Evolutionary conservation across 2,113 vertebrate species (phyloP).

Genomic region (Oreochromis niloticus): DNA sequence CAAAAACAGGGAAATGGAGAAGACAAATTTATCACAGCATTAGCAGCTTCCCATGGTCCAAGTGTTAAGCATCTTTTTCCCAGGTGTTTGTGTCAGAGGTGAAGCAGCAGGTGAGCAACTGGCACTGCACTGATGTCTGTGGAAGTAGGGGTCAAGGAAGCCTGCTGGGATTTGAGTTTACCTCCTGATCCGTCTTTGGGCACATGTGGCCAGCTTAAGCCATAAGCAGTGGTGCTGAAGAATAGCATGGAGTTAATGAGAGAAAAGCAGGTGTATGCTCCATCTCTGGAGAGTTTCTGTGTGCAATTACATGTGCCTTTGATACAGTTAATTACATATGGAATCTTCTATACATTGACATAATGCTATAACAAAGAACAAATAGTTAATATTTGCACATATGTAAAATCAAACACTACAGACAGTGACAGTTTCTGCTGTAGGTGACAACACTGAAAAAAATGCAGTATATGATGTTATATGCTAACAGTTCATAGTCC

Average conservation of each 20-base stretch:
- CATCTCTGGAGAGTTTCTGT: neutral
- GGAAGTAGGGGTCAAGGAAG: neutral
- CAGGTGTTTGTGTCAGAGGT: slow-evolving; percentile 41
- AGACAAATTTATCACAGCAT: neutral
- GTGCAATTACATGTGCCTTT: neutral
- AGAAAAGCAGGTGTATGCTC: slow-evolving; percentile 38
- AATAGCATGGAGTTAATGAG: slow-evolving; percentile 43
- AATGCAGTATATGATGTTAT: neutral
- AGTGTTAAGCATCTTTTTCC: neutral
- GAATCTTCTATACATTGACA: neutral
- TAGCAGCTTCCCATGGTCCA: neutral
- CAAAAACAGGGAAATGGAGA: neutral
- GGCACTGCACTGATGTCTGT: slow-evolving; percentile 4
- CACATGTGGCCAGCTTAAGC: slow-evolving; percentile 24
- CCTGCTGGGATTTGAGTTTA: slow-evolving; percentile 40
- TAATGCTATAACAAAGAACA: neutral
- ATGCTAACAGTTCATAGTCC: neutral
- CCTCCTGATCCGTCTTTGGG: slow-evolving; percentile 42
- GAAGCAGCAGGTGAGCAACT: slow-evolving; percentile 40
- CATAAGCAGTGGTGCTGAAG: slow-evolving; percentile 19
- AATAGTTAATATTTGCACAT: neutral
- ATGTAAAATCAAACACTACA: neutral
- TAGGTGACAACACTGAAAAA: neutral
- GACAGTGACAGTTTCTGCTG: neutral
- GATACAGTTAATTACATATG: slow-evolving; percentile 1